These are phyloP conservation scores for Sacculina carcini DNA, from an alignment of 2,888 invertebrate genomes.

Conservation along the genomic window DNA sequence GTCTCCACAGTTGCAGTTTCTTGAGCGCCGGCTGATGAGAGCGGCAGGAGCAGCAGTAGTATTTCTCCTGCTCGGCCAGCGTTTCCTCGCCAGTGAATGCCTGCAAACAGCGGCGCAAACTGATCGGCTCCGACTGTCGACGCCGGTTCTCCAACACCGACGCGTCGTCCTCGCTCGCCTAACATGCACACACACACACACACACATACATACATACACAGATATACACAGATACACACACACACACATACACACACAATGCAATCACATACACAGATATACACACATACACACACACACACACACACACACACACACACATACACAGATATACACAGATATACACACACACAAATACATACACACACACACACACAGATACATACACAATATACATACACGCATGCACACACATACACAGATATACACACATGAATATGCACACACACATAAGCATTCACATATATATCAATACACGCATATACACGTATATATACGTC, in stretches of 20 bases:
- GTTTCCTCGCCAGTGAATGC: constrained; percentile 70
- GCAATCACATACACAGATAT: no score
- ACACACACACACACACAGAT: constrained; percentile 21
- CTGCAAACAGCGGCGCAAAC: constrained; percentile 52
- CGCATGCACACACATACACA: no score
- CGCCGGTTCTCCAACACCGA: constrained; percentile 41
- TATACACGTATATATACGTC: no score
- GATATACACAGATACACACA: no score
- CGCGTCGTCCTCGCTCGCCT: constrained; percentile 47
- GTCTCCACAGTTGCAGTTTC: constrained; percentile 68
- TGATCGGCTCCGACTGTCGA: constrained; percentile 52
- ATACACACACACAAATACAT: no score
- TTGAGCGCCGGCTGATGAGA: constrained; percentile 60
- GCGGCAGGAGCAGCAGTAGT: constrained; percentile 60
- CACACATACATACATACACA: constrained; percentile 20
- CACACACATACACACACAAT: constrained; percentile 21
- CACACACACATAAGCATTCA: no score
- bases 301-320: constrained; percentile 23
- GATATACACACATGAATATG: neutral
- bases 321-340: no score
- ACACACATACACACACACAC: no score
- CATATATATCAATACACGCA: no score
- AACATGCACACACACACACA: constrained; percentile 2
- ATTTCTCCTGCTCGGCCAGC: constrained; percentile 45
- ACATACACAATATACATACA: no score